Conservation (phyloP, 1,140 invertebrate species). For the Stegodyphus dumicola region DNA sequence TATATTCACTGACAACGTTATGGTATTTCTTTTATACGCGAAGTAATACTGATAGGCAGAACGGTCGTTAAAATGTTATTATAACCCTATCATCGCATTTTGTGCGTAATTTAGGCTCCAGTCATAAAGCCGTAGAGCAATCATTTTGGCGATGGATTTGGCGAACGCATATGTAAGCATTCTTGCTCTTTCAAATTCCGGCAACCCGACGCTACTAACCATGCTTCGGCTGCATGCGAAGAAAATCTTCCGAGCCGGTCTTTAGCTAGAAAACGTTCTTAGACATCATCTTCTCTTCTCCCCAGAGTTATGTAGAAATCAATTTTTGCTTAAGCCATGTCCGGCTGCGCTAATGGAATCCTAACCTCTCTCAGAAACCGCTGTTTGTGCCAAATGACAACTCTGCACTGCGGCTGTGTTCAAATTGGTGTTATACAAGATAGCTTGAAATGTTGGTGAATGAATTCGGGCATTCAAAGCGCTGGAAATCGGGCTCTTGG, state of each 20-base stretch:
- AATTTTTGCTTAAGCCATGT: not conserved
- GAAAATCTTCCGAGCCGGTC: conserved; percentile 6
- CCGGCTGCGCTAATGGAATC: too few species aligned
- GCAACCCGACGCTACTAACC: conserved; percentile 19
- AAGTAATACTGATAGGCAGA: too few species aligned
- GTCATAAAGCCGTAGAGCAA: not conserved
- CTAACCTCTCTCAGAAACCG: too few species aligned
- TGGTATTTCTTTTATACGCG: too few species aligned
- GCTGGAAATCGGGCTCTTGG: too few species aligned
- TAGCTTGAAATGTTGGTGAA: not conserved
- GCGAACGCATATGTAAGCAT: not conserved
- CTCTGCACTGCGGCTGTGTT: conserved; percentile 4
- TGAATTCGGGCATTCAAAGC: too few species aligned
- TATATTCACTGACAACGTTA: too few species aligned
- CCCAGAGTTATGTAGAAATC: conserved; percentile 41
- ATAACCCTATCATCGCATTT: too few species aligned
- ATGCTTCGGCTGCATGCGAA: conserved; percentile 14
- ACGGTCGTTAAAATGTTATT: too few species aligned
- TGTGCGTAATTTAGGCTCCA: too few species aligned
- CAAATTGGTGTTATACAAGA: not conserved
- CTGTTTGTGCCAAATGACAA: not conserved
- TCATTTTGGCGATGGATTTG: not conserved
- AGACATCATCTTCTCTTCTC: not conserved
- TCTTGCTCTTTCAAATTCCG: not conserved
- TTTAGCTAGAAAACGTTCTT: conserved; percentile 18